These are phyloP conservation scores for Plectrocnemia conspersa DNA, from an alignment of 1,140 invertebrate species.

Conservation along the genomic window DNA sequence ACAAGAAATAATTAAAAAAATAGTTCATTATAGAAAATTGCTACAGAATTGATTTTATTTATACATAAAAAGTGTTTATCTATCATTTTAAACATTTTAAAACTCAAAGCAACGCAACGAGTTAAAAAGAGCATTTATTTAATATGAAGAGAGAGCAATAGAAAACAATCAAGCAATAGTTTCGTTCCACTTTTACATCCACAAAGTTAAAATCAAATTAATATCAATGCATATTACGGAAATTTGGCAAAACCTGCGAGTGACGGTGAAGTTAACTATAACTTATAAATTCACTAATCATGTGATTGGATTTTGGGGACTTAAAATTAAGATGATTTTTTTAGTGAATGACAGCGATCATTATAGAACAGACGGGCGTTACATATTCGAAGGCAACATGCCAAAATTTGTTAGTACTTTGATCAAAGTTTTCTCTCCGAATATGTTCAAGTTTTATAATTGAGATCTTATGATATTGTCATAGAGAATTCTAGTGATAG, in stretches of 20 bases:
- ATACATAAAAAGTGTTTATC: conserved; percentile 46
- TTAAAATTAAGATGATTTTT: conserved; percentile 42
- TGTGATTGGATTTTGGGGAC: conserved; percentile 50
- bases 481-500: conserved; percentile 11
- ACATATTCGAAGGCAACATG: conserved; percentile 39
- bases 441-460: conserved; percentile 13
- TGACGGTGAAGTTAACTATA: too few species aligned
- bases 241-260: too few species aligned
- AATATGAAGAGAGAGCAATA: too few species aligned
- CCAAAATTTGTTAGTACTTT: conserved; percentile 11
- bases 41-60: too few species aligned
- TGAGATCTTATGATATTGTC: conserved; percentile 34
- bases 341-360: conserved; percentile 41
- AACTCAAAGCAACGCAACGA: too few species aligned
- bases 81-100: conserved; percentile 55
- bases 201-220: too few species aligned
- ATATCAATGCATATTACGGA: too few species aligned
- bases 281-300: conserved; percentile 49
- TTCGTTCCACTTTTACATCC: too few species aligned
- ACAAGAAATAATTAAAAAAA: too few species aligned
- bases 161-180: too few species aligned
- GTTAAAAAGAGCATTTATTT: too few species aligned
- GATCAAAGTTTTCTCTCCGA: conserved; percentile 3
- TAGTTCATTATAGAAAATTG: too few species aligned
- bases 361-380: conserved; percentile 40